A percentile compares a stretch with the other conserved stretches of the same genome.
Evolutionary conservation across 2,888 invertebrate genomes (phyloP).

Genomic region (Leptura quadrifasciata): DNA sequence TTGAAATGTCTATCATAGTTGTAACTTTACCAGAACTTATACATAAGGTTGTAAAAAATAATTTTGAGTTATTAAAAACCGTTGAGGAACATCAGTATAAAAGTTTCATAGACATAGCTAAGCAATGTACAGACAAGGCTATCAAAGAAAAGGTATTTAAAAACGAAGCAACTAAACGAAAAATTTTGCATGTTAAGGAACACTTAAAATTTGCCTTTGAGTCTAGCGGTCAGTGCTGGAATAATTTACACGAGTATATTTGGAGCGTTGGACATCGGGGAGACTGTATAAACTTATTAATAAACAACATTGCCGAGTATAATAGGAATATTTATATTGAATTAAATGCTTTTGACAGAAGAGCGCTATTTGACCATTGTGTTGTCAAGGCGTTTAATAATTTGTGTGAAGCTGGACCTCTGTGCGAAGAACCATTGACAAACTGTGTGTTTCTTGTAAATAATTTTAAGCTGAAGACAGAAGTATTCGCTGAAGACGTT

Average conservation of each 20-base stretch:
- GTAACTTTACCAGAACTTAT: conserved; percentile 85
- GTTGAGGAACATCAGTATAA: conserved; percentile 72
- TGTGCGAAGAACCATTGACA: conserved; percentile 98
- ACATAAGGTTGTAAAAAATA: conserved; percentile 83
- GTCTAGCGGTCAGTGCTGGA: conserved; percentile 72
- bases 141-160: conserved; percentile 61
- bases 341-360: conserved; percentile 73
- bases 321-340: conserved; percentile 76
- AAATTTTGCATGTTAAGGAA: conserved; percentile 70
- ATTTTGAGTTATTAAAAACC: conserved; percentile 82
- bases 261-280: conserved; percentile 95
- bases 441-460: conserved; percentile 94
- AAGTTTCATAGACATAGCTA: conserved; percentile 63
- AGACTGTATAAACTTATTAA: conserved; percentile 91
- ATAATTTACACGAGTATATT: conserved; percentile 77
- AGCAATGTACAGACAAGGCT: conserved; percentile 48
- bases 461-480: conserved; percentile 79
- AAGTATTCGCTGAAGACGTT: conserved; percentile 74
- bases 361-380: conserved; percentile 83
- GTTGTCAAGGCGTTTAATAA: conserved; percentile 90
- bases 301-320: conserved; percentile 87
- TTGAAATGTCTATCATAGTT: conserved; percentile 82
- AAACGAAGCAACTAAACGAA: conserved; percentile 58
- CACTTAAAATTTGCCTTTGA: conserved; percentile 79
- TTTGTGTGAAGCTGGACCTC: conserved; percentile 90